Evolutionary conservation across 1,140 invertebrate species (phyloP).

Genomic region (Triops cancriformis): DNA sequence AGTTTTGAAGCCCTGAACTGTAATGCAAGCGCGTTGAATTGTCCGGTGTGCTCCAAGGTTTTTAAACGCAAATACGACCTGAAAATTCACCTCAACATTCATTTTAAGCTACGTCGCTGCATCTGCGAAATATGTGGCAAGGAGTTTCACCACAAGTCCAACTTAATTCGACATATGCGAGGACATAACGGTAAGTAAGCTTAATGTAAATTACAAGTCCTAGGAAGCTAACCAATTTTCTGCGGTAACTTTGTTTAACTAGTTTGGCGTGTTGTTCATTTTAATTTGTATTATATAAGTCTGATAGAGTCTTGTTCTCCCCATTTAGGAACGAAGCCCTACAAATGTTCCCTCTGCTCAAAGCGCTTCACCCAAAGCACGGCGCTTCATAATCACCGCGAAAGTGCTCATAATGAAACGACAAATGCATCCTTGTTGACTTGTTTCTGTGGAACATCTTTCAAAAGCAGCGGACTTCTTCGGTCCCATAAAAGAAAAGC

Average conservation of each 20-base stretch:
- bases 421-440: neutral
- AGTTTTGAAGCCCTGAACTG: neutral
- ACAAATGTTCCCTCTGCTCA: neutral
- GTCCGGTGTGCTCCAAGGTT: neutral
- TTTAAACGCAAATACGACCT: neutral
- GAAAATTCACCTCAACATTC: neutral
- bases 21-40: neutral
- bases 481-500: neutral
- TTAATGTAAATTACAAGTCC: no score
- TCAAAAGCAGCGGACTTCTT: neutral
- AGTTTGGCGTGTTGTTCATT: neutral
- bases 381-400: neutral
- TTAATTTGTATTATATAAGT: neutral
- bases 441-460: neutral
- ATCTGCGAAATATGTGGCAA: neutral
- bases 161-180: slow-evolving; percentile 1
- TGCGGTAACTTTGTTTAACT: no score
- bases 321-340: neutral
- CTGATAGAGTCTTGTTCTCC: neutral
- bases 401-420: neutral
- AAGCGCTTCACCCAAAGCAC: neutral
- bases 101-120: neutral
- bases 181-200: neutral
- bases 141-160: neutral
- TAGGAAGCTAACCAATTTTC: no score